phyloP scores from a whole-genome alignment of 2,797 vertebrate genomes.

The Xiphophorus birchmanni region DNA sequence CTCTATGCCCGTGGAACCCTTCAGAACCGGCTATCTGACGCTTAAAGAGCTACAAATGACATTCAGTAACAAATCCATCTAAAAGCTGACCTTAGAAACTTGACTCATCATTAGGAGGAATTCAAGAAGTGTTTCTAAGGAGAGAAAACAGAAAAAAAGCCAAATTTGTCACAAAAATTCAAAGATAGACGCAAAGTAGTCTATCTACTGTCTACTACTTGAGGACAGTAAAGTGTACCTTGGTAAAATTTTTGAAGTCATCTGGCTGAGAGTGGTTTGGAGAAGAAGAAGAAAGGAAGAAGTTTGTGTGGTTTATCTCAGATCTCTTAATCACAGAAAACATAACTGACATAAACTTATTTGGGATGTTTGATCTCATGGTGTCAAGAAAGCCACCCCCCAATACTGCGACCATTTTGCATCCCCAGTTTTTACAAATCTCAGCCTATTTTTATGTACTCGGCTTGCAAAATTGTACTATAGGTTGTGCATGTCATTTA shows the following conservation, averaged over 20 bases:
- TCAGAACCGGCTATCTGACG: slow-evolving; percentile 73
- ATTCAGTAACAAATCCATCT: slow-evolving; percentile 82
- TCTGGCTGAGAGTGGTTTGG: not conserved
- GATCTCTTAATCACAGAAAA: not conserved
- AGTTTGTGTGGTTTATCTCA: not conserved
- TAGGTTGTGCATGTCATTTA: not conserved
- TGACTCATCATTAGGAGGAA: not conserved
- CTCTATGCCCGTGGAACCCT: slow-evolving; percentile 72
- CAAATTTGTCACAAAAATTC: not conserved
- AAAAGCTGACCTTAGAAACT: slow-evolving; percentile 6
- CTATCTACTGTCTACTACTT: too few species aligned
- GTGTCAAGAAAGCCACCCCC: not conserved
- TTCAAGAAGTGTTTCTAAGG: not conserved
- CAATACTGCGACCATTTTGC: not conserved
- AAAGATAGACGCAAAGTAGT: not conserved
- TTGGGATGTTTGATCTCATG: not conserved
- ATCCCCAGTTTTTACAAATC: not conserved
- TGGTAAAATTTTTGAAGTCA: not conserved
- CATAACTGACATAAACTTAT: not conserved
- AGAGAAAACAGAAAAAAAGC: not conserved
- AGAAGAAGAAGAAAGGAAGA: not conserved
- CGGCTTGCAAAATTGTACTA: not conserved
- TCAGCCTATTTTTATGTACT: not conserved
- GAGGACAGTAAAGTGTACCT: too few species aligned
- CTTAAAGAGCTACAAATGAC: slow-evolving; percentile 80